These are phyloP conservation scores for Protaetia brevitarsis DNA, from an alignment of 1,140 invertebrate genomes.

Conservation along the genomic window DNA sequence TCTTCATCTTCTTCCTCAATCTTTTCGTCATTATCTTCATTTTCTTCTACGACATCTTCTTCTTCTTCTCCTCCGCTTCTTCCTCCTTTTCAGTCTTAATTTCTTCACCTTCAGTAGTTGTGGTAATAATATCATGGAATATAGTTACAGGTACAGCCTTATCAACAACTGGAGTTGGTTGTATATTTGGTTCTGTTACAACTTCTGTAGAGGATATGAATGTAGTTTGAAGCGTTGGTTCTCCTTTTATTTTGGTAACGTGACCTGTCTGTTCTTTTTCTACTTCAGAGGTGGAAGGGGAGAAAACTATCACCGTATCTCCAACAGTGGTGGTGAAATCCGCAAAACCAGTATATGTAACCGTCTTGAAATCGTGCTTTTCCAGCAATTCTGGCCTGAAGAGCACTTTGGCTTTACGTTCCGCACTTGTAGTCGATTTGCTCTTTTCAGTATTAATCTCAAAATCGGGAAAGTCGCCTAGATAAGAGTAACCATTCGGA, in stretches of 20 bases:
- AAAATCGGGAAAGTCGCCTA: constrained; percentile 45
- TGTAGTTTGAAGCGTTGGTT: constrained; percentile 57
- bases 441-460: constrained; percentile 44
- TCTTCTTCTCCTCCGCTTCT: constrained; percentile 41
- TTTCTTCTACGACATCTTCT: constrained; percentile 45
- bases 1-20: constrained; percentile 49
- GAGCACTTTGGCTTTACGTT: constrained; percentile 48
- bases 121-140: not conserved
- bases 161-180: not conserved
- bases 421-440: constrained; percentile 39
- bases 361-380: constrained; percentile 56
- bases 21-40: constrained; percentile 49
- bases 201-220: not conserved
- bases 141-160: not conserved
- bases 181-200: constrained; percentile 33
- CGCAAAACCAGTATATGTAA: constrained; percentile 87
- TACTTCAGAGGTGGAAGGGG: constrained; percentile 63
- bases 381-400: constrained; percentile 48
- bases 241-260: constrained; percentile 63
- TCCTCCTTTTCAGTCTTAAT: constrained; percentile 50
- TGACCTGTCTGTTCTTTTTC: constrained; percentile 55
- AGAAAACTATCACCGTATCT: constrained; percentile 85
- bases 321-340: constrained; percentile 90
- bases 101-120: constrained; percentile 32
- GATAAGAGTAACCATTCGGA: constrained; percentile 50